Evolutionary conservation across 2,113 vertebrate species (phyloP).

Genomic region (Aviceda subcristata): DNA sequence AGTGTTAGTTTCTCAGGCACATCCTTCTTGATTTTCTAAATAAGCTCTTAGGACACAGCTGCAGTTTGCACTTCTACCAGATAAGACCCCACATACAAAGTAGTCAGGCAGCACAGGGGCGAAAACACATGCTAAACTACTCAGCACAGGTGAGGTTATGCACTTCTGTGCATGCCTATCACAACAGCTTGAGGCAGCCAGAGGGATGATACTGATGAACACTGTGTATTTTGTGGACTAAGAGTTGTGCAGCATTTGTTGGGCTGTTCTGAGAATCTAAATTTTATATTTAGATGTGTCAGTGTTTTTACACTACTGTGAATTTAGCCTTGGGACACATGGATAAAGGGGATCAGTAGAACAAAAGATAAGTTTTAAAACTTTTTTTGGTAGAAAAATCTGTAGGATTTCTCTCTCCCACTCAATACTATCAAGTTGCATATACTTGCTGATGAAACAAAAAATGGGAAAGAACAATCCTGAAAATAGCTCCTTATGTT

Average conservation of each 20-base stretch:
- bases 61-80: not conserved
- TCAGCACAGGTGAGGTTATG: fast-evolving
- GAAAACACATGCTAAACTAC: fast-evolving
- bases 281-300: not conserved
- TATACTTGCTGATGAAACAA: not conserved
- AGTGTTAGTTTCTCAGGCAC: not conserved
- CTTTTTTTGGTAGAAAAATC: not conserved
- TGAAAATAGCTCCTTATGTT: not conserved
- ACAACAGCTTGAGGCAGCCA: not conserved
- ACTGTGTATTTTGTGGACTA: not conserved
- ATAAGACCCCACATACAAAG: no score
- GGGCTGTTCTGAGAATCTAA: not conserved
- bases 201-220: not conserved
- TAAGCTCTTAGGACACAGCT: not conserved
- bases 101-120: not conserved
- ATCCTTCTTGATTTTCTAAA: not conserved
- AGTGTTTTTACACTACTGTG: not conserved
- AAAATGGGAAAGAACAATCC: not conserved
- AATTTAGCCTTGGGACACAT: not conserved
- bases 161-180: not conserved
- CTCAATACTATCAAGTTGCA: not conserved
- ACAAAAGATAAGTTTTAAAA: not conserved
- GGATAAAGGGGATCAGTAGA: not conserved
- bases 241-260: not conserved
- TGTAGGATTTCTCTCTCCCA: not conserved